A percentile compares a stretch with the other conserved stretches of the same genome.
Evolutionary conservation across 2,888 invertebrate genomes (phyloP).

Genomic region (Drosophila heteroneura): DNA sequence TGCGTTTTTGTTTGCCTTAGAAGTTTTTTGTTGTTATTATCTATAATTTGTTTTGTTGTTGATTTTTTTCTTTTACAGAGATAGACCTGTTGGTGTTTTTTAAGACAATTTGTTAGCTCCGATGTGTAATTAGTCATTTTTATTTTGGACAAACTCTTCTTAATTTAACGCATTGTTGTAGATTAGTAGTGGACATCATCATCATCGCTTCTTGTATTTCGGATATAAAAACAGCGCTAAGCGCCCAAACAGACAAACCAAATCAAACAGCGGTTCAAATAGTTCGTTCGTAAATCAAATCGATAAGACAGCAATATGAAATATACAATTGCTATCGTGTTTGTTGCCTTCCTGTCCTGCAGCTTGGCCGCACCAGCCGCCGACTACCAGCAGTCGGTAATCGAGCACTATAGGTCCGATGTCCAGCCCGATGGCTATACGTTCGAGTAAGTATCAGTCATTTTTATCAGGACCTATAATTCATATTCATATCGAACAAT

Average conservation of each 20-base stretch:
- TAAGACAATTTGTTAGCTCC: conserved; percentile 67
- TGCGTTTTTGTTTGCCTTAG: conserved; percentile 55
- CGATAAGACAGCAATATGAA: conserved; percentile 69
- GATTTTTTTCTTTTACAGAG: conserved; percentile 31
- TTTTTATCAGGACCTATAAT: neutral
- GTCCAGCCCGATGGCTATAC: conserved; percentile 87
- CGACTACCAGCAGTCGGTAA: conserved; percentile 58
- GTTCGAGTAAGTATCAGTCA: conserved; percentile 86
- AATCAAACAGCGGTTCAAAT: conserved; percentile 53
- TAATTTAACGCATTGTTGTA: conserved; percentile 44
- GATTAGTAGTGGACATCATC: conserved; percentile 48
- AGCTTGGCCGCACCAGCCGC: conserved; percentile 77
- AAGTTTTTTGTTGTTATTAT: conserved; percentile 60
- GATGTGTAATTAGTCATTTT: conserved; percentile 77
- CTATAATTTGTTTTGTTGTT: conserved; percentile 37
- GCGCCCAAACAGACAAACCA: conserved; percentile 56
- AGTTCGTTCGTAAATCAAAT: conserved; percentile 27
- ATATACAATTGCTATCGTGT: conserved; percentile 72
- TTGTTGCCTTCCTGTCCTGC: conserved; percentile 78
- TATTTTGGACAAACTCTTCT: conserved; percentile 67
- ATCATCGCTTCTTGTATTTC: conserved; percentile 2
- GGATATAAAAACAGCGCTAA: conserved; percentile 66
- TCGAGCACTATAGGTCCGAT: conserved; percentile 84
- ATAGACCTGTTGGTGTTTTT: conserved; percentile 53
- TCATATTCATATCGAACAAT: neutral